phyloP scores from a whole-genome alignment of 2,888 invertebrate genomes.

The Watsonalla cultraria region DNA sequence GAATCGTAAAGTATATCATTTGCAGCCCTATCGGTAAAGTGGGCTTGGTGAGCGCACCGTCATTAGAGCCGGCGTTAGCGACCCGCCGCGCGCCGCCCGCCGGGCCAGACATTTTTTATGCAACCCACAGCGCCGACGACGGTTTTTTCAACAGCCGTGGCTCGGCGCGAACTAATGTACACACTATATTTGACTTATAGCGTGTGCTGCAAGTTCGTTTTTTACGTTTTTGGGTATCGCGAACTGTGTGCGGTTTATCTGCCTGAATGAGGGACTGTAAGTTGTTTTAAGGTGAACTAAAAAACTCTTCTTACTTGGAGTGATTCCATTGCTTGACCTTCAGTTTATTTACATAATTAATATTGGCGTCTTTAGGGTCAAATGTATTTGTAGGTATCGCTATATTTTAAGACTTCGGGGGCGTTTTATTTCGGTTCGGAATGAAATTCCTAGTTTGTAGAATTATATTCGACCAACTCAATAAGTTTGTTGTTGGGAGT shows the following conservation, averaged over 20 bases:
- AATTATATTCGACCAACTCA: too few relatives aligned
- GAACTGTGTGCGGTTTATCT: not conserved
- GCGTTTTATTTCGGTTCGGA: too few relatives aligned
- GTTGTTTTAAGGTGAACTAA: not conserved
- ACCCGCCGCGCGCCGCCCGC: constrained; percentile 62
- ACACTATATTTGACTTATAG: constrained; percentile 11
- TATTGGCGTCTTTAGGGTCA: too few relatives aligned
- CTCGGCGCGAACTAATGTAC: constrained; percentile 24
- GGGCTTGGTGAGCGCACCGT: constrained; percentile 50
- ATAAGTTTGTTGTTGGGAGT: not conserved
- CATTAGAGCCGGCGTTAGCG: constrained; percentile 73
- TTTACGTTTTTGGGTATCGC: not conserved
- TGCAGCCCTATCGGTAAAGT: constrained; percentile 48
- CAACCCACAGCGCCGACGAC: constrained; percentile 54
- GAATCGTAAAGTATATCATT: constrained; percentile 7
- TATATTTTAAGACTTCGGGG: too few relatives aligned
- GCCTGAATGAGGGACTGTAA: not conserved
- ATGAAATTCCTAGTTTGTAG: too few relatives aligned
- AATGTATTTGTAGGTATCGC: too few relatives aligned
- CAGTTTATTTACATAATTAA: not conserved
- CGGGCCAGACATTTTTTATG: constrained; percentile 75
- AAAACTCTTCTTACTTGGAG: not conserved
- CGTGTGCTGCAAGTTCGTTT: not conserved
- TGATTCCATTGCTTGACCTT: not conserved
- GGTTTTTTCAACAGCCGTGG: constrained; percentile 45